Base-by-base conservation (phyloP, 2,797 vertebrate genomes). In the Tokudaia tokunoshimensis region DNA sequence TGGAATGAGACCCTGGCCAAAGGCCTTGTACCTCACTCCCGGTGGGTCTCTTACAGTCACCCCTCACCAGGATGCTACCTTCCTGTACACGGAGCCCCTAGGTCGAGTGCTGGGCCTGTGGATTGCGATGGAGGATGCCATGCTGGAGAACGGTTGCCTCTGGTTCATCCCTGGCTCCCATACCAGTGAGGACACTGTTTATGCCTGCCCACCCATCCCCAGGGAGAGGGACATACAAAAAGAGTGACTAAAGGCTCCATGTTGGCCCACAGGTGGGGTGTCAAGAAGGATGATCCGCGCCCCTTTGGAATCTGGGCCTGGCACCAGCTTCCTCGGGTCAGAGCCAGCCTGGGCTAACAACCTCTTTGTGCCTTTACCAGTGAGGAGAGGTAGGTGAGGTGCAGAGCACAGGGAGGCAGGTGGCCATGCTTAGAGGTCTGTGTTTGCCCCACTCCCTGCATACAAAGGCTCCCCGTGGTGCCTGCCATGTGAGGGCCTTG, bases 91-190 rank as follows among this genome's bases (percentile, higher is more conserved):
- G 0, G 99, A 99, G 98, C 99, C 99, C 0, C 98, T 99, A 97
- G 99, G 99, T 47, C 98, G 98, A 59, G 96, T 99, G 24, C 95
- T 99, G 97, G 99, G 99, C 0, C 0, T 99, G 74, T 99, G 99
- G 99, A 99, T 99, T 0, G 99, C 99, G 0, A 97, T 99, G 98
- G 99, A 99, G 96, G 99, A 99, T 0, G 99, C 99, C 79, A 99
- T 98, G 0, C 96, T 97, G 59, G 98, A 99, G 95, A 99, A 99
- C 0, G 99, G 99, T 98, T 99, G 99, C 91, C 98, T 99, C 95
- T 99, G 99, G 99, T 99, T 99, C 97, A 99, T 99, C 88, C 99
- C 99, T 0, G 99, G 99, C 63, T 99, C 99, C 24, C 99, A 99
- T 74, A 99, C 97, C 19, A 97, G 99, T 99, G 98, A 98, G 98